Percentiles rank a stretch among this genome's conserved stretches.
These are phyloP conservation scores for Teinopalpus imperialis DNA, from an alignment of 2,888 invertebrate species.

Conservation along the genomic window DNA sequence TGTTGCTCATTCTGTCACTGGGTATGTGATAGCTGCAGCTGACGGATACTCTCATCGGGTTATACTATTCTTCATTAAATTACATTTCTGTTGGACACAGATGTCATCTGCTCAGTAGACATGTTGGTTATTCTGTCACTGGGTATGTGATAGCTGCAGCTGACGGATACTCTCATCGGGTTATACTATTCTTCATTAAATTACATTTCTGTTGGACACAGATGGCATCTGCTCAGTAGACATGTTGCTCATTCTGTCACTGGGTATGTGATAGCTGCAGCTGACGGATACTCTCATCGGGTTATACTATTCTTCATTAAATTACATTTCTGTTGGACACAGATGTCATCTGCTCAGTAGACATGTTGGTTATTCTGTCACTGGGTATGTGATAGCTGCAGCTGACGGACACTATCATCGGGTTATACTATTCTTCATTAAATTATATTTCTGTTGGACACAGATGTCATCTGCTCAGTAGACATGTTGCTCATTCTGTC, in stretches of 20 bases:
- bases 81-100: too few species aligned
- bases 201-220: not conserved
- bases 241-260: constrained; percentile 26
- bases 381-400: constrained; percentile 36
- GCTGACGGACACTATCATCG: constrained; percentile 17
- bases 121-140: too few species aligned
- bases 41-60: not conserved
- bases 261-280: constrained; percentile 9
- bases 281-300: constrained; percentile 35
- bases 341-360: constrained; percentile 34
- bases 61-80: too few species aligned
- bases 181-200: too few species aligned
- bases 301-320: constrained; percentile 18
- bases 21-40: constrained; percentile 1
- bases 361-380: constrained; percentile 35
- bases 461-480: too few species aligned
- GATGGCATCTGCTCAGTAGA: constrained; percentile 32
- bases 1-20: constrained; percentile 3
- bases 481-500: too few species aligned
- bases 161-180: not conserved
- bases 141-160: not conserved
- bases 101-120: too few species aligned
- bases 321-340: constrained; percentile 23
- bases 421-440: not conserved
- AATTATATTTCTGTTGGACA: too few species aligned